Conservation (phyloP, 2,888 invertebrate genomes). For the Chorisops tibialis region DNA sequence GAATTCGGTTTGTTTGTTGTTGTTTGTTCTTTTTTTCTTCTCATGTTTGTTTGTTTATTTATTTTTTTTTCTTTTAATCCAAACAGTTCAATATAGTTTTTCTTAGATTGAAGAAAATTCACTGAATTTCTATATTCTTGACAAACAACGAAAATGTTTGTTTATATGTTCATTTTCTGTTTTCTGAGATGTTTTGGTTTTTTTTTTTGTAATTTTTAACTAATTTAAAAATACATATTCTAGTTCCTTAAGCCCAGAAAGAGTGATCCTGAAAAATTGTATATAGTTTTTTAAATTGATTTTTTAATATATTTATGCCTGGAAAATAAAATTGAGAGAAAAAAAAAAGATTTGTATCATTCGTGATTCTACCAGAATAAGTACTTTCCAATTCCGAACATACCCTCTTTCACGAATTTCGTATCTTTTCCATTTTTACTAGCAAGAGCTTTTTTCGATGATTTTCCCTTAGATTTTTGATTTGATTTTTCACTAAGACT, state of each 20-base stretch:
- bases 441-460: constrained; percentile 52
- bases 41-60: not conserved
- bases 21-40: not conserved
- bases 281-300: constrained; percentile 53
- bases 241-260: constrained; percentile 32
- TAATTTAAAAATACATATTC: constrained; percentile 17
- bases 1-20: not conserved
- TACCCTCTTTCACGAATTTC: constrained; percentile 62
- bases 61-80: not conserved
- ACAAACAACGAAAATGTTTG: no score
- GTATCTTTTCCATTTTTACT: constrained; percentile 52
- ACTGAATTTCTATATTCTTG: not conserved
- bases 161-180: not conserved
- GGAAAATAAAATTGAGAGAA: constrained; percentile 46
- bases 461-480: constrained; percentile 35
- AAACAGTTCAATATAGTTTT: not conserved
- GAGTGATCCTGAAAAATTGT: constrained; percentile 51
- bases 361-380: constrained; percentile 70
- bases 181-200: no score
- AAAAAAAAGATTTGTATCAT: constrained; percentile 20
- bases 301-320: constrained; percentile 53
- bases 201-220: constrained; percentile 3
- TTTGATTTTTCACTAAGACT: constrained; percentile 29
- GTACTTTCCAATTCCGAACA: constrained; percentile 80
- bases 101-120: not conserved